These are phyloP conservation scores for Sebastes itinus DNA, from an alignment of 2,797 vertebrate genomes.

Conservation along the genomic window DNA sequence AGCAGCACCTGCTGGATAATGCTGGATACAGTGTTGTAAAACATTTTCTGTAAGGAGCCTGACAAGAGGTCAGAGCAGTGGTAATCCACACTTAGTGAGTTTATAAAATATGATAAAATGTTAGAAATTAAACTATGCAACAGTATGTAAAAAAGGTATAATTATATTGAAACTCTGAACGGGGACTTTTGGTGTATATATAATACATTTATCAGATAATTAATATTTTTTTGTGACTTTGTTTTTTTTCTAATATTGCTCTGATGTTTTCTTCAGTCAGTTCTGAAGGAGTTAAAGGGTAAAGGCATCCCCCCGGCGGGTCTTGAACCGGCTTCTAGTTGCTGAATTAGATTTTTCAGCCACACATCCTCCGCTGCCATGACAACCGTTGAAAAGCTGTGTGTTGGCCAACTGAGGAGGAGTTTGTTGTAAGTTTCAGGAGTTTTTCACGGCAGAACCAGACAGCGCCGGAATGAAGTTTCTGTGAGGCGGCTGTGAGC, in stretches of 20 bases:
- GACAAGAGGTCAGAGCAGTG: not conserved
- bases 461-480: constrained; percentile 60
- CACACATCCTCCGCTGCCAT: constrained; percentile 56
- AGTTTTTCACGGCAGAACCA: constrained; percentile 64
- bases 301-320: not conserved
- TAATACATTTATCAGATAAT: not conserved
- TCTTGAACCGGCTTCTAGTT: constrained; percentile 5
- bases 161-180: not conserved
- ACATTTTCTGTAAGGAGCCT: not conserved
- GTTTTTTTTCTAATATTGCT: not conserved
- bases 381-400: constrained; percentile 55
- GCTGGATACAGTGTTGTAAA: not conserved
- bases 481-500: constrained; percentile 14
- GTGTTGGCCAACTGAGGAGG: constrained; percentile 37
- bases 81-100: not conserved
- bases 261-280: not conserved
- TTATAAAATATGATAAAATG: not conserved
- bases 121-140: not conserved
- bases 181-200: not conserved
- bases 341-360: constrained; percentile 64
- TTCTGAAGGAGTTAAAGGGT: constrained; percentile 51
- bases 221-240: not conserved
- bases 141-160: not conserved
- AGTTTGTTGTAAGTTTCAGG: constrained; percentile 46
- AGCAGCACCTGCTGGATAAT: constrained; percentile 62